phyloP scores from a whole-genome alignment of 2,797 vertebrate species.

The Myotis findleyi region DNA sequence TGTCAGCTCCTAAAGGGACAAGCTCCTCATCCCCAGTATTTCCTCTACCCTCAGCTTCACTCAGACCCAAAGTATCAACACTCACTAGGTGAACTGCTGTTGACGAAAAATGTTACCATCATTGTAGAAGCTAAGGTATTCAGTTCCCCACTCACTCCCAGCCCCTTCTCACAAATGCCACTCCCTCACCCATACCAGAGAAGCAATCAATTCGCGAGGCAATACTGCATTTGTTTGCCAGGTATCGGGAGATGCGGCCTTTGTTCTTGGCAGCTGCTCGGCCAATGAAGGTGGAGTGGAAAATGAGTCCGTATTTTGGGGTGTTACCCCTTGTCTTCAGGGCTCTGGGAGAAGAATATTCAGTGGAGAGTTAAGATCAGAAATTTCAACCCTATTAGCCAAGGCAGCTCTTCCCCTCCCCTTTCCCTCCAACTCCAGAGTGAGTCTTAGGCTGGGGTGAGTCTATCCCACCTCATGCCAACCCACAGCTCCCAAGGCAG shows the following conservation, averaged over 20 bases:
- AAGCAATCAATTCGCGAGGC: constrained; percentile 98
- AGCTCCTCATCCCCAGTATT: neutral
- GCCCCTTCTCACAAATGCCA: neutral
- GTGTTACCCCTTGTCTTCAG: constrained; percentile 97
- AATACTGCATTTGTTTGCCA: constrained; percentile 98
- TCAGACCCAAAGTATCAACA: constrained; percentile 91
- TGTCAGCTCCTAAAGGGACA: neutral
- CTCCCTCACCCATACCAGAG: constrained; percentile 89
- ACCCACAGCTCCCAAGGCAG: constrained; percentile 64
- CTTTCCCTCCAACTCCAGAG: neutral
- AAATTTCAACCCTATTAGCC: neutral
- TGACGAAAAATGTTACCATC: constrained; percentile 99
- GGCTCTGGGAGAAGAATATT: constrained; percentile 88
- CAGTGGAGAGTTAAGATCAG: neutral
- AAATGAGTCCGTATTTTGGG: constrained; percentile 98
- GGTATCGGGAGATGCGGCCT: constrained; percentile 96
- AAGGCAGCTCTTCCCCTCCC: neutral
- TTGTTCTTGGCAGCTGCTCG: constrained; percentile 98
- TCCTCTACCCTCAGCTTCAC: constrained; percentile 83
- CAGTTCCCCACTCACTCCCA: neutral
- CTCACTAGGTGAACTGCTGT: constrained; percentile 93
- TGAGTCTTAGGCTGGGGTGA: neutral
- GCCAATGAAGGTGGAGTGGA: constrained; percentile 98
- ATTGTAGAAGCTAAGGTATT: constrained; percentile 85
- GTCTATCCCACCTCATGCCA: constrained; percentile 11